phyloP scores from a whole-genome alignment of 1,140 invertebrate species.

The Cylas formicarius region DNA sequence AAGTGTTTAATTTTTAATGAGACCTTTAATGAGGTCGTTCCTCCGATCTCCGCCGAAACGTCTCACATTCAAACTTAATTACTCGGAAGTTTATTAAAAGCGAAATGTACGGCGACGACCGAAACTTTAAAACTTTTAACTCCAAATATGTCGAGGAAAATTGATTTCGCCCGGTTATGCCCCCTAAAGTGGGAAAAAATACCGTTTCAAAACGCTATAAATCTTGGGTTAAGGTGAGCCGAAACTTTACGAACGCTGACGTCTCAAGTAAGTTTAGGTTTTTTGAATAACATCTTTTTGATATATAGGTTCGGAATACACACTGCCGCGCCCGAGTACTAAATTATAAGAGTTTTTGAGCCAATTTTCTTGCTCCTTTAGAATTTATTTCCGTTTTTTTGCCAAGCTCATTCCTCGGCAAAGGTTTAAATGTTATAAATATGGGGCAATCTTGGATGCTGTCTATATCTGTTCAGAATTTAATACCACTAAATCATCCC shows the following conservation, averaged over 20 bases:
- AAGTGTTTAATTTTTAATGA: too few species aligned
- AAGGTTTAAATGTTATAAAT: too few species aligned
- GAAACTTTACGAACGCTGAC: constrained; percentile 27
- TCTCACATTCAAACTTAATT: constrained; percentile 3
- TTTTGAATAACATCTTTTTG: constrained; percentile 26
- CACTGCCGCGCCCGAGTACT: constrained; percentile 8
- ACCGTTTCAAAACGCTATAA: constrained; percentile 29
- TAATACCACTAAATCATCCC: too few species aligned
- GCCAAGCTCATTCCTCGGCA: too few species aligned
- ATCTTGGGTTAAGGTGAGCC: constrained; percentile 20
- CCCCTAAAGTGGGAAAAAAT: constrained; percentile 14
- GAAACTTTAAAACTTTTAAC: constrained; percentile 12
- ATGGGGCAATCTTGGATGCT: too few species aligned
- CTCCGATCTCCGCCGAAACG: too few species aligned
- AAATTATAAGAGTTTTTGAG: constrained; percentile 16
- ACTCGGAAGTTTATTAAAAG: constrained; percentile 4
- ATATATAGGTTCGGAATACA: constrained; percentile 22
- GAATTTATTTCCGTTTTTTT: too few species aligned
- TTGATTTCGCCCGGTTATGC: constrained; percentile 16
- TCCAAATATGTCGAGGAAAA: constrained; percentile 14
- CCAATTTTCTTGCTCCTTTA: too few species aligned
- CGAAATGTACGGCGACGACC: neutral
- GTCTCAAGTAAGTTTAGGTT: constrained; percentile 25
- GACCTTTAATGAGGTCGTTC: too few species aligned
- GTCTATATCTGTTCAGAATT: too few species aligned